These are phyloP conservation scores for Paedocypris micromegethes DNA, from an alignment of 2,797 vertebrate species.

Conservation along the genomic window DNA sequence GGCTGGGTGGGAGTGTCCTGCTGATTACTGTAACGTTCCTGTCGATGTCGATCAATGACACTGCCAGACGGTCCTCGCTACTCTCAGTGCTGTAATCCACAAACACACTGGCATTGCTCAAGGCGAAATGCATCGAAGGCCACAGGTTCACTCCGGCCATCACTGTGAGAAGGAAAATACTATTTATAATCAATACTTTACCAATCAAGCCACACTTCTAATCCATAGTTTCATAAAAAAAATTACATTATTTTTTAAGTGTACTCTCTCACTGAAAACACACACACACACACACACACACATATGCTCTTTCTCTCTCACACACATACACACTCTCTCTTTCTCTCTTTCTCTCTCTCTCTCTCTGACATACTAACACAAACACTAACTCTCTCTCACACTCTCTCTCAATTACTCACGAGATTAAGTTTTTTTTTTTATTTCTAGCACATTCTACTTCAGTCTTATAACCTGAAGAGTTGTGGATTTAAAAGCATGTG, in stretches of 20 bases:
- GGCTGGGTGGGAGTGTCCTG: constrained; percentile 70
- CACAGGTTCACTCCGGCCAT: constrained; percentile 76
- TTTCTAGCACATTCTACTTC: no score
- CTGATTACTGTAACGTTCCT: constrained; percentile 76
- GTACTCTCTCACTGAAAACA: no score
- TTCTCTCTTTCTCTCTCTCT: no score
- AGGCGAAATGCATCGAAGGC: constrained; percentile 80
- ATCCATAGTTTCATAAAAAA: no score
- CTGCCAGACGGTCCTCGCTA: constrained; percentile 66
- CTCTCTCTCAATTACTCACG: no score
- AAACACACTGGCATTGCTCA: constrained; percentile 83
- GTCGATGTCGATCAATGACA: constrained; percentile 77
- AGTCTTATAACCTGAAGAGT: constrained; percentile 18
- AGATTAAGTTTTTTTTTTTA: no score
- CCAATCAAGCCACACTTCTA: neutral
- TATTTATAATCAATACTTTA: neutral
- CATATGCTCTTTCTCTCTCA: no score
- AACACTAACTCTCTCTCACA: no score
- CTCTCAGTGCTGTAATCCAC: constrained; percentile 73
- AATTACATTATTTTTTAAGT: no score
- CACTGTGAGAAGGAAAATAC: constrained; percentile 65
- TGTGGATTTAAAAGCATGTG: constrained; percentile 45
- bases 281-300: no score
- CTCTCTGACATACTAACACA: no score
- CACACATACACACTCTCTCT: no score